Conservation (phyloP, 2,797 vertebrate genomes). For the Parambassis ranga region DNA sequence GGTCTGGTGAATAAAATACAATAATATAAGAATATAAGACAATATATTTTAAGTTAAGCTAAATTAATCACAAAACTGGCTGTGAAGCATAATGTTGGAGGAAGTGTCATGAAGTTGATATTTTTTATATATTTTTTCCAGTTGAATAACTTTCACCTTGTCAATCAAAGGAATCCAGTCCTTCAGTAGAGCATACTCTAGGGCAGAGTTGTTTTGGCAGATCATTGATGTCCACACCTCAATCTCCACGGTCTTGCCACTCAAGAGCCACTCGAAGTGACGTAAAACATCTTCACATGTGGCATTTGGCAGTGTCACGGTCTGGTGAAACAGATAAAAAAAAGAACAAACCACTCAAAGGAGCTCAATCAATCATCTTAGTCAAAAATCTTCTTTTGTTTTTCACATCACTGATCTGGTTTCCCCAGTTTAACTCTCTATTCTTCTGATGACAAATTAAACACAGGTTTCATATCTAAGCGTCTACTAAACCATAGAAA, state of each 20-base stretch:
- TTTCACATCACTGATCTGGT: no score
- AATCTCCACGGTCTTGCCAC: constrained; percentile 41
- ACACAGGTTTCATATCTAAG: no score
- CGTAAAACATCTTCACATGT: constrained; percentile 58
- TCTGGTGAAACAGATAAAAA: constrained; percentile 31
- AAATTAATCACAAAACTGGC: background rate
- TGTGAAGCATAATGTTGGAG: no score
- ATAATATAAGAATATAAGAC: background rate
- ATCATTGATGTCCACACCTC: constrained; percentile 59
- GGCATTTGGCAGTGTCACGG: background rate
- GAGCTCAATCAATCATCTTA: no score
- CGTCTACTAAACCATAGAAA: no score
- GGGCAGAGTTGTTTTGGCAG: constrained; percentile 56
- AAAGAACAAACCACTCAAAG: background rate
- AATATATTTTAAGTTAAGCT: no score
- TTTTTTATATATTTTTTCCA: no score
- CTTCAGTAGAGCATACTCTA: constrained; percentile 33
- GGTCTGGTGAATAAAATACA: constrained; percentile 37
- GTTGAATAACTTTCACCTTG: constrained; percentile 51
- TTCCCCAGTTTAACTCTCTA: no score
- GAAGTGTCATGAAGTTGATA: no score
- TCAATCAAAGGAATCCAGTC: constrained; percentile 54
- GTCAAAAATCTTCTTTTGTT: no score
- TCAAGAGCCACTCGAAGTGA: constrained; percentile 70
- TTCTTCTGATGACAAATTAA: no score